Evolutionary conservation across 2,113 vertebrate species (phyloP).

Genomic region (Zapornia atra): DNA sequence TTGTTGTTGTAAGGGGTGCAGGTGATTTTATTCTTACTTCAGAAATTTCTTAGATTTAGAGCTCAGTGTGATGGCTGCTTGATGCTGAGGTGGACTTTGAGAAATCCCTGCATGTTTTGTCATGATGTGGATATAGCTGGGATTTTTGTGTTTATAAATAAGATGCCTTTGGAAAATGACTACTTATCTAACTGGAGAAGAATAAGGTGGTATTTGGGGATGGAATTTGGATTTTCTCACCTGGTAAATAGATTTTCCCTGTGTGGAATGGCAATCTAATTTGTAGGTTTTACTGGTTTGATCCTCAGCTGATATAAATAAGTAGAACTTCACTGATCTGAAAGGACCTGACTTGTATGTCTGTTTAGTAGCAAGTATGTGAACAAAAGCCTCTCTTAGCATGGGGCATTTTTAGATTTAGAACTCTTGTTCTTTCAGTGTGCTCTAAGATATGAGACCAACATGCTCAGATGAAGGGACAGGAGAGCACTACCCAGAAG

Average conservation of each 20-base stretch:
- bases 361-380: not conserved
- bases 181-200: not conserved
- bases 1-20: not conserved
- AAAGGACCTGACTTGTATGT: not conserved
- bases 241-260: not conserved
- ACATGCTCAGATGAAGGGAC: not conserved
- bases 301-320: not conserved
- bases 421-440: not conserved
- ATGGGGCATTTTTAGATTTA: not conserved
- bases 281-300: not conserved
- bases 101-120: not conserved
- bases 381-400: not conserved
- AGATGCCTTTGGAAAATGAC: not conserved
- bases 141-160: not conserved
- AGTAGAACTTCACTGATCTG: not conserved
- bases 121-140: not conserved
- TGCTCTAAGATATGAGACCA: not conserved
- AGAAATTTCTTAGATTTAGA: not conserved
- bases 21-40: not conserved
- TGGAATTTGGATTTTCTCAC: not conserved
- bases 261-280: not conserved
- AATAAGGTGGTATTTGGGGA: not conserved
- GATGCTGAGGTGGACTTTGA: not conserved
- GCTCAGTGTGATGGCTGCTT: not conserved
- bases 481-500: not conserved